Evolutionary conservation across 2,797 vertebrate genomes (phyloP).

Genomic region (Oophaga sylvatica): DNA sequence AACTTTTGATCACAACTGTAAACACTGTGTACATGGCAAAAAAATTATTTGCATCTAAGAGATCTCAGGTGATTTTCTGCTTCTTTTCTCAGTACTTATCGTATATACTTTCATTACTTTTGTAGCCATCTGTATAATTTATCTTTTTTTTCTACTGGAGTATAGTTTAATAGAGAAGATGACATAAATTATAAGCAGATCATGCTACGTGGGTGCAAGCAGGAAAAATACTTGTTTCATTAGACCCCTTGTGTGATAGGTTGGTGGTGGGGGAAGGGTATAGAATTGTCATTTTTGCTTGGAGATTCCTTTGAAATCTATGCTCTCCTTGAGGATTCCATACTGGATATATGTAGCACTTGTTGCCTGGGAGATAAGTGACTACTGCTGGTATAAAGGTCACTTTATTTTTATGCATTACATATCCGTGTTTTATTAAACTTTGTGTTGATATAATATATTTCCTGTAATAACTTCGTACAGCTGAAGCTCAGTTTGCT

Average conservation of each 20-base stretch:
- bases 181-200: not conserved
- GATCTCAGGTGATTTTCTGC: no score
- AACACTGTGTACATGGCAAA: no score
- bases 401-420: constrained; percentile 32
- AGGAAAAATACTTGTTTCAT: not conserved
- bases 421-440: constrained; percentile 14
- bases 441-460: not conserved
- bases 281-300: not conserved
- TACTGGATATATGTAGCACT: not conserved
- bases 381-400: constrained; percentile 39
- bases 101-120: no score
- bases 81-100: no score
- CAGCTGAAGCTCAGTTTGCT: not conserved
- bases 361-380: constrained; percentile 15
- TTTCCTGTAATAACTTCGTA: not conserved
- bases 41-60: no score
- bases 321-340: not conserved
- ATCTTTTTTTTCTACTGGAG: no score
- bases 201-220: not conserved
- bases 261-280: not conserved
- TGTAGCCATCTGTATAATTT: no score
- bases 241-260: not conserved
- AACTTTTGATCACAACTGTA: no score
- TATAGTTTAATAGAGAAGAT: not conserved
- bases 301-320: not conserved